Evolutionary conservation across 2,113 vertebrate species (phyloP).

Genomic region (Tamias sibiricus): DNA sequence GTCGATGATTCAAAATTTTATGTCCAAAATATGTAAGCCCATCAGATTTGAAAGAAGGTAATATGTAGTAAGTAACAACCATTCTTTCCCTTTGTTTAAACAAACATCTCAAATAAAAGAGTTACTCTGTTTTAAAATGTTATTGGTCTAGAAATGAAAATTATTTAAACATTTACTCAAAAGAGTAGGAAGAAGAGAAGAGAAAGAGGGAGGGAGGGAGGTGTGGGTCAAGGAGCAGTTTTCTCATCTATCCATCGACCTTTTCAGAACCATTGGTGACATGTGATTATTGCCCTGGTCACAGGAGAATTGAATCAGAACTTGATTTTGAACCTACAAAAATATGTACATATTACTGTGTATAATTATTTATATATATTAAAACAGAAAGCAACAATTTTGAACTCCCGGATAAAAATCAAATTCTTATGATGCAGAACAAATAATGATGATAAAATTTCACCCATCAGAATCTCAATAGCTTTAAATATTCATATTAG

Average conservation of each 20-base stretch:
- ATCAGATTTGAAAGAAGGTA: slow-evolving; percentile 30
- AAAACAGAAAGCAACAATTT: not conserved
- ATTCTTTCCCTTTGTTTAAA: slow-evolving; percentile 33
- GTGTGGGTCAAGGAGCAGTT: not conserved
- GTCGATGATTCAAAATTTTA: not conserved
- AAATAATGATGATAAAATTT: not conserved
- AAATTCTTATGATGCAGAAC: not conserved
- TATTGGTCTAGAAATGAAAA: not conserved
- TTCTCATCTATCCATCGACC: not conserved
- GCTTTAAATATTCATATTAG: not conserved
- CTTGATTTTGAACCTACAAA: not conserved
- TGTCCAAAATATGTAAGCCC: not conserved
- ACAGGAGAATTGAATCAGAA: not conserved
- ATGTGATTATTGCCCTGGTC: not conserved
- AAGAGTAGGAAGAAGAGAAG: not conserved
- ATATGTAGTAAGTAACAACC: not conserved
- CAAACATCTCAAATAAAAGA: not conserved
- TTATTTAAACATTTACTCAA: not conserved
- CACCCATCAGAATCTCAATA: not conserved
- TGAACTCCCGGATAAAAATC: not conserved
- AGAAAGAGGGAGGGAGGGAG: not conserved
- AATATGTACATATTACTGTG: not conserved
- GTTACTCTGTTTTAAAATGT: not conserved
- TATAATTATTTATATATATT: not conserved
- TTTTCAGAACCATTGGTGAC: not conserved